Evolutionary conservation across 2,888 invertebrate genomes (phyloP), one percentile per base, ranked within the genome.

Genomic region (Gibbula magus): DNA sequence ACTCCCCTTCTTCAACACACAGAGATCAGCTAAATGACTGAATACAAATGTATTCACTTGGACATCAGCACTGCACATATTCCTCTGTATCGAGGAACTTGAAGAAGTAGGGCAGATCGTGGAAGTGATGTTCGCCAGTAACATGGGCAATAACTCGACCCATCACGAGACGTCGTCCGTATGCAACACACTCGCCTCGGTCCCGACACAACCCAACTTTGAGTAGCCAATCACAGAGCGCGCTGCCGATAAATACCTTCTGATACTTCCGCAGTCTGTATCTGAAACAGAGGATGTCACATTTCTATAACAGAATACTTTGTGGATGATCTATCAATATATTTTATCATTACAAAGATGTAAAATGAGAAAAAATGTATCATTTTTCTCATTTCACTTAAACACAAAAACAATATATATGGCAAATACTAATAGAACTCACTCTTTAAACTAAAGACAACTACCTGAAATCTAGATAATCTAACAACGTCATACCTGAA

Each of bases 91-190:
- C 82, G 7, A 86, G 78, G 84, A 98, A 97, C 22, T 95, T 96
- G 91, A 97, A 98, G 20, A 98, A 94, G 83, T 97, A 94, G 7
- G 90, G 89, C 83, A 89, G 86, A 78, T 98, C 96, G 88, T 96
- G 95, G 93, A 98, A 98, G 93, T 97, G 96, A 91, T 97, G 96
- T 4, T 96, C 95, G 88, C 96, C 95, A 90, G 96, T 96, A 73
- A 98, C 95, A 92, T 98, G 98, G 78, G 95, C 95, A 80, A 98
- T 94, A 56, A 98, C 96, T 76, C 97, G 95, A 16, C 97, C 97
- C 90, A 96, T 96, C 29, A 98, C 94, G 73, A 98, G 94, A 91
- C 96, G 96, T 22, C 96, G 94, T 16, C 97, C 97, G 93, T 98
- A 98, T 77, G 94, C 94, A 8, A 96, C 95, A 0, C 97, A 98